Evolutionary conservation across 2,113 vertebrate species (phyloP).

Genomic region (Tetrao urogallus): DNA sequence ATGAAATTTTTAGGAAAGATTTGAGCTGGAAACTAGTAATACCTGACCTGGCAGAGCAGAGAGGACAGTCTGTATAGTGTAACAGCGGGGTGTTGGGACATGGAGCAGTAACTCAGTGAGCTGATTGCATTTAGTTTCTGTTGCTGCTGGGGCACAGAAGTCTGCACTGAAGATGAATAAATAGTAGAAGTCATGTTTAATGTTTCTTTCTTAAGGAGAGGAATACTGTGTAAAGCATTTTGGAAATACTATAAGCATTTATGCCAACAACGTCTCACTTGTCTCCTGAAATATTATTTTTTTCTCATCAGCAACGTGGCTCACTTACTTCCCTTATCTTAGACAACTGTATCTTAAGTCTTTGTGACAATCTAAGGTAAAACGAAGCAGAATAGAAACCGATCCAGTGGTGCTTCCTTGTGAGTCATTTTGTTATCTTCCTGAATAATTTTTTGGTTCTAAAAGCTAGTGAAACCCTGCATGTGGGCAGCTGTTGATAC

Average conservation of each 20-base stretch:
- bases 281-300: background rate
- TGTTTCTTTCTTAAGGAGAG: background rate
- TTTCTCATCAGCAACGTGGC: background rate
- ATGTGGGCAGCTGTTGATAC: background rate
- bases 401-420: background rate
- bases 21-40: background rate
- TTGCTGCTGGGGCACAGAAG: background rate
- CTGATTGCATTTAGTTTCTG: background rate
- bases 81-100: accelerated
- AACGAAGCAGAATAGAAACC: background rate
- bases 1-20: background rate
- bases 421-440: background rate
- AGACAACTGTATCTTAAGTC: background rate
- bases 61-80: background rate
- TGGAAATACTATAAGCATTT: background rate
- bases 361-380: background rate
- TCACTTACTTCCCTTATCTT: background rate
- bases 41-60: background rate
- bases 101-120: background rate
- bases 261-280: background rate
- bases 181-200: background rate
- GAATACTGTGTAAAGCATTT: background rate
- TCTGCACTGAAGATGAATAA: background rate
- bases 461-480: background rate
- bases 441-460: background rate